Evolutionary conservation across 2,888 invertebrate species (phyloP), one percentile per base, ranked within the genome.

Genomic region (Caenorhabditis zanzibari): DNA sequence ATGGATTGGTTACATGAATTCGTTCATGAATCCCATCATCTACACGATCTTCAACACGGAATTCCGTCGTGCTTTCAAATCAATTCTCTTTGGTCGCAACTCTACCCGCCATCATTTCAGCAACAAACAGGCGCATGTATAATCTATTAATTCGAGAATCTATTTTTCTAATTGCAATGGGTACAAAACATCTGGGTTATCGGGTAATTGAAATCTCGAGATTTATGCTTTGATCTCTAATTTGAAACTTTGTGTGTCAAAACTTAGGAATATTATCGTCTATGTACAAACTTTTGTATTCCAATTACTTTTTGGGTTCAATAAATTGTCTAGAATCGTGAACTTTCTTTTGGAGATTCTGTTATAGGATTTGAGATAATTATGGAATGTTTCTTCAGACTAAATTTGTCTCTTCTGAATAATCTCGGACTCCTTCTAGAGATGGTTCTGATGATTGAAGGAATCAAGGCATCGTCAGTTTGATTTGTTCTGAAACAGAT

Each of bases 1-100:
- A 35, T 99, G 98, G 98, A 94, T 98, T 80, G 98, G 98, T 68
- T 99, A 99, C 94, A 97, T 98, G 94, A 98, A 94, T 92, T 94
- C 94, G 79, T 94, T 94, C 91, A 88, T 89, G 90, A 93, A 97
- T 94, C 97, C 97, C 0, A 88, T 92, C 76, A 92, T 92, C 81
- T 92, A 92, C 85, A 92, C 92, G n/a, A 92, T 92, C 47, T 92
- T 92, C 86, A 92, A 92, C 85, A 90, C 92, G 9, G 98, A 99
- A 93, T 99, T 98, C 94, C 95, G 98, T 88, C 97, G 97, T 94
- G 98, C 98, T 72, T 99, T 99, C 94, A 91, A 92, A 74, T 84
- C 85, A 24, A 76, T 86, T 7, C 26, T 87, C 2, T 86, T 87
- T 56, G 85, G 86, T 54, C 77, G 86, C 6, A 61, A 83, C 28